phyloP scores from a whole-genome alignment of 2,888 invertebrate genomes.

The Drosophila pseudotalamancana region DNA sequence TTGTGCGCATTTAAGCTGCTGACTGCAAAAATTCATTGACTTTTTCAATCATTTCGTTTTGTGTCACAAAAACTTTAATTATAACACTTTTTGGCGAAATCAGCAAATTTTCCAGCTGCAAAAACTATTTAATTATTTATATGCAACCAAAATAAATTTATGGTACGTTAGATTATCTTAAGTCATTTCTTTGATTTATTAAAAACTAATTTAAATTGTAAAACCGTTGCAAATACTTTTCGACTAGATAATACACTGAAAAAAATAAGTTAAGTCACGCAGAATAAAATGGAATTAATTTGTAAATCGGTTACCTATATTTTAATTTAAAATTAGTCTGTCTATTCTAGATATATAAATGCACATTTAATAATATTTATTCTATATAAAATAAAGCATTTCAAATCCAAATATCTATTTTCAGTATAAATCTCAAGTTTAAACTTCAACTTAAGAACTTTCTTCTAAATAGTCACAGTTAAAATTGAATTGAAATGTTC shows the following conservation, averaged over 20 bases:
- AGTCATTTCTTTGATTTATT: slow-evolving; percentile 11
- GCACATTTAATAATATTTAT: no score
- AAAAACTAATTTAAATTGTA: slow-evolving; percentile 2
- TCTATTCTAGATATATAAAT: no score
- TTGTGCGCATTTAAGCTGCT: slow-evolving; percentile 48
- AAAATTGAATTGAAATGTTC: neutral
- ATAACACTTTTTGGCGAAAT: slow-evolving; percentile 24
- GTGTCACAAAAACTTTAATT: slow-evolving; percentile 49
- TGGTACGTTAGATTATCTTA: neutral
- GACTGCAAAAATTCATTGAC: slow-evolving; percentile 33
- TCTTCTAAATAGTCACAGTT: neutral
- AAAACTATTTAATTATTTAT: slow-evolving; percentile 21
- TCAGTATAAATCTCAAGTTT: no score
- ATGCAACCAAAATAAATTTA: no score
- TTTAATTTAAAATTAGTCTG: no score
- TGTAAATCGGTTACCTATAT: no score
- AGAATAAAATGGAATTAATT: no score
- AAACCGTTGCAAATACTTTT: neutral
- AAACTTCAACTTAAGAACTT: neutral
- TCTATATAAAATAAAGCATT: no score
- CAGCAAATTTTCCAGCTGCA: slow-evolving; percentile 31
- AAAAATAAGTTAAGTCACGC: no score
- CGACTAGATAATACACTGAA: no score
- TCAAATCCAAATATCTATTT: no score
- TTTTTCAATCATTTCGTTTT: slow-evolving; percentile 32